These are phyloP conservation scores for Vulpes lagopus DNA, from an alignment of 2,113 vertebrate genomes.

Conservation along the genomic window DNA sequence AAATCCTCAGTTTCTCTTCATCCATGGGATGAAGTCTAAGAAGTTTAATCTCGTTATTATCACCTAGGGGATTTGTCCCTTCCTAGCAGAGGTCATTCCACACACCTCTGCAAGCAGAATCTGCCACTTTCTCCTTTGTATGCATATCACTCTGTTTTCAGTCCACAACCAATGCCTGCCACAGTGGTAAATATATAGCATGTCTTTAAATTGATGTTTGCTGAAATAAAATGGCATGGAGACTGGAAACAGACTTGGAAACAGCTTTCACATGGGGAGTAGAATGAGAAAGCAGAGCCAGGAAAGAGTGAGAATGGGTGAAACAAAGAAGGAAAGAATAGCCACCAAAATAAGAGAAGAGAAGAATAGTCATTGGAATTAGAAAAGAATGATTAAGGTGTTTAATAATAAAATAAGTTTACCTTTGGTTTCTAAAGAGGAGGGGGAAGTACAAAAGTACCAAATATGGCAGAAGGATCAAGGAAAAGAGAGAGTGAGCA, in stretches of 20 bases:
- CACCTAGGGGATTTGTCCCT: neutral
- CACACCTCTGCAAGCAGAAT: neutral
- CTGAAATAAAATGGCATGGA: conserved; percentile 25
- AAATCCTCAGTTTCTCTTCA: neutral
- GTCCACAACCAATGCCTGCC: neutral
- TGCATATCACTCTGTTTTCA: neutral
- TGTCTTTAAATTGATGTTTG: neutral
- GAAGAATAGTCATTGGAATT: neutral
- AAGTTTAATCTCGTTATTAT: neutral
- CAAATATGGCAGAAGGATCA: neutral
- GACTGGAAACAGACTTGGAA: conserved; percentile 3
- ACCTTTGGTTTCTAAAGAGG: conserved; percentile 30
- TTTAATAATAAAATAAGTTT: neutral
- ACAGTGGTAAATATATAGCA: neutral
- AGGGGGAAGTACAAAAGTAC: neutral
- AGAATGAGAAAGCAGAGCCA: neutral
- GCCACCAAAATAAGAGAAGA: neutral
- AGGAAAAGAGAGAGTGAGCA: neutral
- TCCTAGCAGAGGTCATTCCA: neutral
- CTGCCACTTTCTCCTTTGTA: neutral
- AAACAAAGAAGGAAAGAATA: neutral
- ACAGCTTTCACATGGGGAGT: neutral
- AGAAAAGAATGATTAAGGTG: neutral
- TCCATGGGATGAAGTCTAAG: neutral
- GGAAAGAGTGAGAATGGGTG: neutral